Evolutionary conservation across 2,113 vertebrate genomes (phyloP).

Genomic region (Stigmatopora nigra): DNA sequence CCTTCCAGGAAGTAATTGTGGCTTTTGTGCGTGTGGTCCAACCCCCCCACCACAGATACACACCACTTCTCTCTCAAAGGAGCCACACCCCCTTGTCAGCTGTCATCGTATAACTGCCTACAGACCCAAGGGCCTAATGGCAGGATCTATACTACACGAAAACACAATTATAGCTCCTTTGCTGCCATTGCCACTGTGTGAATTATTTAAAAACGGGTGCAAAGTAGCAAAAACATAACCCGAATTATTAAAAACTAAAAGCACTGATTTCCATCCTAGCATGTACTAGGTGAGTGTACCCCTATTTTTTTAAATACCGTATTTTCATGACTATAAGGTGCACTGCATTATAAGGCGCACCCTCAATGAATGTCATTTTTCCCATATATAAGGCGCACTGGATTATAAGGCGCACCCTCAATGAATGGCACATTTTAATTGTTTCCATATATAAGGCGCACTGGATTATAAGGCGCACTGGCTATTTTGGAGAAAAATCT

Average conservation of each 20-base stretch:
- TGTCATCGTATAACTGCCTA: constrained; percentile 67
- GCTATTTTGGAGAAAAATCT: too few species aligned
- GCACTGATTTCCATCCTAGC: too few species aligned
- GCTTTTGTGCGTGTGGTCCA: constrained; percentile 58
- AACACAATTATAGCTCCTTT: constrained; percentile 65
- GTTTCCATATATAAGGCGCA: too few species aligned
- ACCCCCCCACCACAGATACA: constrained; percentile 4
- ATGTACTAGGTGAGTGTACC: background rate
- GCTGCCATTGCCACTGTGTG: constrained; percentile 62
- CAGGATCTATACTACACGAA: constrained; percentile 70
- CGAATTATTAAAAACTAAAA: constrained; percentile 21
- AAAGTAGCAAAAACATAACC: constrained; percentile 37
- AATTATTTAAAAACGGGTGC: constrained; percentile 50
- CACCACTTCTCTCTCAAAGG: constrained; percentile 45
- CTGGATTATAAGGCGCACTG: too few species aligned
- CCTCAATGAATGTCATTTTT: too few species aligned
- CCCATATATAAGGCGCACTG: too few species aligned
- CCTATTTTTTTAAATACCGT: background rate
- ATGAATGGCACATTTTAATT: too few species aligned
- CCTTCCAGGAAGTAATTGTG: constrained; percentile 62
- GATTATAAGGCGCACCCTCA: too few species aligned
- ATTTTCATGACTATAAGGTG: too few species aligned
- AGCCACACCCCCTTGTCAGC: constrained; percentile 62
- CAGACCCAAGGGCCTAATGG: constrained; percentile 63
- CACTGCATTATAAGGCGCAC: too few species aligned